Conservation (phyloP, 2,797 vertebrate genomes). For the Poliocrania exsul region DNA sequence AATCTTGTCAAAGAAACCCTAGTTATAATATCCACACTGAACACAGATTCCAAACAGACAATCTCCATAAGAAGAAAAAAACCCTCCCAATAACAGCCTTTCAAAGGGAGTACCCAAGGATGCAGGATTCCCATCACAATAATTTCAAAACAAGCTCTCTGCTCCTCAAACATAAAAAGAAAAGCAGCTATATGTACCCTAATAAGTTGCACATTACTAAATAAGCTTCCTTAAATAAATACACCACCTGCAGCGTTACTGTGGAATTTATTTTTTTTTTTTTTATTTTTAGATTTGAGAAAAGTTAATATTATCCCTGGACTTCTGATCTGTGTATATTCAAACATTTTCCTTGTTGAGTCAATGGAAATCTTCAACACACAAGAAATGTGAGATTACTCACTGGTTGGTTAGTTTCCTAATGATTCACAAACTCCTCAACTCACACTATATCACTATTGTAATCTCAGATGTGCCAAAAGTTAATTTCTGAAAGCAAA, state of each 20-base stretch:
- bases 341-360: neutral
- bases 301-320: neutral
- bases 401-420: neutral
- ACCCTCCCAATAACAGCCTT: neutral
- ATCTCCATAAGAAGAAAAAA: neutral
- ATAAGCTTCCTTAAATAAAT: neutral
- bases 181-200: neutral
- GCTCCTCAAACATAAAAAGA: neutral
- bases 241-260: neutral
- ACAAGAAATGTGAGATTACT: neutral
- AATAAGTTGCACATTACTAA: neutral
- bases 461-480: neutral
- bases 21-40: neutral
- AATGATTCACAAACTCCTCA: neutral
- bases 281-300: neutral
- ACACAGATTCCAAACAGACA: neutral
- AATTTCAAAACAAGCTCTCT: neutral
- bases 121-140: neutral
- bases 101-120: neutral
- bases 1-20: neutral
- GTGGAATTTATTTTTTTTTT: fast-evolving
- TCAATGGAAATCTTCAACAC: neutral
- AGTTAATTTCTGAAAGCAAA: slow-evolving; percentile 30
- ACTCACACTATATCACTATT: neutral
- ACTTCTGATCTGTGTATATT: neutral